A percentile compares a stretch with the other conserved stretches of the same genome.
Conservation (phyloP, 1,140 invertebrate genomes). For the Habropoda laboriosa region DNA sequence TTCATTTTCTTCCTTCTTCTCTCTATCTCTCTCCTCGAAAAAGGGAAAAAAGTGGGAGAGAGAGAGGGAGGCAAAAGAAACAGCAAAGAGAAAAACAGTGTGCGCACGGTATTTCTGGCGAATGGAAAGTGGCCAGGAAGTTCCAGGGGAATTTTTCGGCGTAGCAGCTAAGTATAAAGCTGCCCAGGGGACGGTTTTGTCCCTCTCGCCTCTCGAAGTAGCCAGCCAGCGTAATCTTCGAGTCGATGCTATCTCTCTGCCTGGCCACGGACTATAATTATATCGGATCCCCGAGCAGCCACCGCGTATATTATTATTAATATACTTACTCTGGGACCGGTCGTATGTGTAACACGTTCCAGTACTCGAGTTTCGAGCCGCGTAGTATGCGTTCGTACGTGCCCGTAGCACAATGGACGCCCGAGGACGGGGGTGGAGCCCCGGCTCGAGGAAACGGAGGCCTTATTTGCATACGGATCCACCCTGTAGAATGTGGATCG, state of each 20-base stretch:
- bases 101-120: no score
- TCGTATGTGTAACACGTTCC: slow-evolving; percentile 51
- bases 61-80: no score
- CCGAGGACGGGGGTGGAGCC: slow-evolving; percentile 79
- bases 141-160: no score
- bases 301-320: slow-evolving; percentile 78
- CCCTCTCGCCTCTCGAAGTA: slow-evolving; percentile 55
- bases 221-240: slow-evolving; percentile 62
- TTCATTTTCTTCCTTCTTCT: neutral
- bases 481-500: slow-evolving; percentile 73
- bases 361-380: slow-evolving; percentile 32
- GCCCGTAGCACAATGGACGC: slow-evolving; percentile 75
- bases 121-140: no score
- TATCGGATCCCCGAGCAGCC: slow-evolving; percentile 72
- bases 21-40: no score
- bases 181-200: slow-evolving; percentile 58
- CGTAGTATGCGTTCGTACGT: slow-evolving; percentile 31
- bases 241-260: slow-evolving; percentile 69
- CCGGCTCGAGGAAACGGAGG: slow-evolving; percentile 63
- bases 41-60: neutral
- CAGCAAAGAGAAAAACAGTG: no score
- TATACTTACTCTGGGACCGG: slow-evolving; percentile 66
- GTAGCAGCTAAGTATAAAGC: slow-evolving; percentile 61
- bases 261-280: slow-evolving; percentile 74
- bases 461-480: slow-evolving; percentile 79